Percentiles rank a stretch among this genome's conserved stretches.
phyloP scores from a whole-genome alignment of 53 echinoderm and acorn worm species.

The Arbacia lixula region DNA sequence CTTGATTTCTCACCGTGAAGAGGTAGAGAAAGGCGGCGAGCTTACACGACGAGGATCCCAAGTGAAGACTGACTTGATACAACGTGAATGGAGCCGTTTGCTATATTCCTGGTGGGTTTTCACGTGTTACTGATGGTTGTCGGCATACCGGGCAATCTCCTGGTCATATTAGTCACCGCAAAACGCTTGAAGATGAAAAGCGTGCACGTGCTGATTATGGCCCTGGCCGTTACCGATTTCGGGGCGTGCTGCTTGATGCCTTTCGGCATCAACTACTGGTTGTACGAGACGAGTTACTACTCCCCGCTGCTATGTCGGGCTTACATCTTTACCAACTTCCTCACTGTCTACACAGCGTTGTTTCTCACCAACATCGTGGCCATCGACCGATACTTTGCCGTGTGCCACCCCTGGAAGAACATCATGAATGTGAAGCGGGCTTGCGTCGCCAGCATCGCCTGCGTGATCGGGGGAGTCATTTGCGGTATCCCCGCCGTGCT shows the following conservation, averaged over 20 bases:
- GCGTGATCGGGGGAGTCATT: neutral
- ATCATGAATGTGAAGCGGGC: neutral
- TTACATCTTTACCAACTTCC: constrained; percentile 3
- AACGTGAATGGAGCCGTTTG: constrained; percentile 16
- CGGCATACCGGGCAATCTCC: constrained; percentile 23
- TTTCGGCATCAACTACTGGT: constrained; percentile 34
- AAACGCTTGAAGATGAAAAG: constrained; percentile 17
- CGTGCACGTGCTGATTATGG: constrained; percentile 25
- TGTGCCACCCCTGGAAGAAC: constrained; percentile 17
- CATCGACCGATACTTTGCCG: constrained; percentile 37
- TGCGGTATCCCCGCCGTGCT: neutral
- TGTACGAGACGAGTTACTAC: neutral
- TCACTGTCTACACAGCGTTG: neutral
- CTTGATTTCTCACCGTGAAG: too few species aligned
- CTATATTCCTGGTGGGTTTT: neutral
- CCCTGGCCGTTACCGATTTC: constrained; percentile 22
- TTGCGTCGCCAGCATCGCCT: neutral
- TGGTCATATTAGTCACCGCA: constrained; percentile 6
- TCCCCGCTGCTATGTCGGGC: neutral
- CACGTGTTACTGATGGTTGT: constrained; percentile 7
- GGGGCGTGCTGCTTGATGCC: constrained; percentile 19
- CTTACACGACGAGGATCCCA: too few species aligned
- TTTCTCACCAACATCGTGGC: constrained; percentile 18
- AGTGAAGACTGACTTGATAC: too few species aligned
- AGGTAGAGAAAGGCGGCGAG: too few species aligned